Base-by-base conservation (phyloP, 2,113 vertebrate genomes). In the Struthidea cinerea region DNA sequence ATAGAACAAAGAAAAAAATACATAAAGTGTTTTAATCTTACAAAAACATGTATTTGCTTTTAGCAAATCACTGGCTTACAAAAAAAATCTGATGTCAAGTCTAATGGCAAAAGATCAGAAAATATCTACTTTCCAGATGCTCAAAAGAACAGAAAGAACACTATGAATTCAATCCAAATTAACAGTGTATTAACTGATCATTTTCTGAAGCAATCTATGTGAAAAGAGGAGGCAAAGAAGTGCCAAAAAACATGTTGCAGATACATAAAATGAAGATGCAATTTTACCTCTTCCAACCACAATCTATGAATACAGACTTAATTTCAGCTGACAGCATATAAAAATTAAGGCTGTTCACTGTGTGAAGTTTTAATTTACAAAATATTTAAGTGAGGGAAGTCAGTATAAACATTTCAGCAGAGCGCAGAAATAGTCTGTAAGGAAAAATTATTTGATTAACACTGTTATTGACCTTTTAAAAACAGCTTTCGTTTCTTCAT, bases 401-500 rank as follows among this genome's bases (percentile, higher is more conserved):
- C 10, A 63, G 5, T 8, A 30, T 37, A 78, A 89, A 46, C 10
- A 28, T 75, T 86, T 67, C 41, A 91, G 22, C 21, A 73, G 57
- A 35, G 11, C 6, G 1, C 0, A 77, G 63, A 74, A 76, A 65
- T 2, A 76, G 19, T 2, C 13, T 7, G 11, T 7, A 77, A 83
- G 13, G 60, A 80, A 79, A 46, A 55, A 41, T 5, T 30, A 59
- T 52, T 76, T 86, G 15, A 74, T 57, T 56, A 64, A 60, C 60
- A 16, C 67, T 52, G 50, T 39, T 69, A 69, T 30, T 65, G 53
- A 56, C 33, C 41, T 87, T 80, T 65, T 47, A 50, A 80, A 76
- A 57, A 23, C 84, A 87, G 18, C 22, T 67, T 84, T 44, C n/a
- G 73, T 87, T 92, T 78, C 68, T 77, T 67, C n/a, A 74, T 33